phyloP scores from a whole-genome alignment of 1,140 invertebrate genomes.

The Telenomus remus region DNA sequence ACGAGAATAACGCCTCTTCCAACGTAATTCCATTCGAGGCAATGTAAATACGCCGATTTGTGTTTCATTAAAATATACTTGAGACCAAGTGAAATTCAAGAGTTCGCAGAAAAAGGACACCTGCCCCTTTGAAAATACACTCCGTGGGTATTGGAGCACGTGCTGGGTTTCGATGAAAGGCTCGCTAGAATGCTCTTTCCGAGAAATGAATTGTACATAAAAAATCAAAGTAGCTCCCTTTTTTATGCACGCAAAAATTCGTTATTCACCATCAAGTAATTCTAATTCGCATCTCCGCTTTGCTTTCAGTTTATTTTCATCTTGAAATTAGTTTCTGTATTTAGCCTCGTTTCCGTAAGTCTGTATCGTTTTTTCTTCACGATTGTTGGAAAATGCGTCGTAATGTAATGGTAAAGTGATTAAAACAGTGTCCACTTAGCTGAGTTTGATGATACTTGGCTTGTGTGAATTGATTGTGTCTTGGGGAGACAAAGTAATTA shows the following conservation, averaged over 20 bases:
- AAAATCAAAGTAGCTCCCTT: constrained; percentile 28
- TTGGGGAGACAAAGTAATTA: constrained; percentile 34
- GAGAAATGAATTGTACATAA: constrained; percentile 35
- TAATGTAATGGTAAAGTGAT: background rate
- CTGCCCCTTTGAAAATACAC: constrained; percentile 18
- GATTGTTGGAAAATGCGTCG: too few relatives aligned
- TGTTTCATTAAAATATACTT: constrained; percentile 24
- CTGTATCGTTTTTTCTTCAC: too few relatives aligned
- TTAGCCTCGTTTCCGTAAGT: too few relatives aligned
- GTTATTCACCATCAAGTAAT: background rate
- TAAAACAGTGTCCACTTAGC: constrained; percentile 4
- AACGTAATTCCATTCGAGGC: background rate
- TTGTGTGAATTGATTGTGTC: constrained; percentile 14
- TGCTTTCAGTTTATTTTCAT: too few relatives aligned
- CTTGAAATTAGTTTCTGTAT: too few relatives aligned
- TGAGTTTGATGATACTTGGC: constrained; percentile 17
- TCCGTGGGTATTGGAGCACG: constrained; percentile 21
- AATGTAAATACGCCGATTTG: constrained; percentile 13
- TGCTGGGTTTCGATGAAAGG: constrained; percentile 14
- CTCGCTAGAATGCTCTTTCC: constrained; percentile 8
- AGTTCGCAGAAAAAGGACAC: constrained; percentile 7
- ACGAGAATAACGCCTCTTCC: constrained; percentile 8
- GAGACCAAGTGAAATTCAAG: constrained; percentile 5
- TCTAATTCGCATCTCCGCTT: too few relatives aligned
- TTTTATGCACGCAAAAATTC: constrained; percentile 19